Base-by-base conservation (phyloP, 2,888 invertebrate species). In the Pyralis farinalis region DNA sequence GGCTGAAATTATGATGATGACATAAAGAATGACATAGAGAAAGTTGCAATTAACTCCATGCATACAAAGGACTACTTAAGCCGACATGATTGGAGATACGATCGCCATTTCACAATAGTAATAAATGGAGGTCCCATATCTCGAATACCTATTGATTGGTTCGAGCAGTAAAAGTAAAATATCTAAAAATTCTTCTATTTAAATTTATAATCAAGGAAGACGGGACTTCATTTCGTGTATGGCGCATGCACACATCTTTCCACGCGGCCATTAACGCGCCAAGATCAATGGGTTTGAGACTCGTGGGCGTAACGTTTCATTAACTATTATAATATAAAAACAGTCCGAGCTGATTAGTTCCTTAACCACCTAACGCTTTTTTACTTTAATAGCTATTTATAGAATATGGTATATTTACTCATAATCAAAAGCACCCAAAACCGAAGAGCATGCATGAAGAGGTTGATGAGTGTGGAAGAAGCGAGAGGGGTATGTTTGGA, bases 231-330 rank as follows among this genome's bases (percentile, higher is more conserved):
- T 71, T 72, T 70, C 57, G 47, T 59, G 64, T 63, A 59, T 62
- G 64, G 58, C 62, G 63, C 69, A 55, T 58, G 69, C 71, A 65
- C 73, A 70, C 71, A 74, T 77, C 73, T 79, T 73, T 76, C 78
- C 71, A 73, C 75, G 70, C 71, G 68, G 66, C 78, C 71, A 75
- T 82, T 82, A 83, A 76, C 74, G 69, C 74, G 72, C 69, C 40
- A 65, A 81, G 81, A 83, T 83, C 83, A 84, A 84, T 80, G 77
- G 71, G 73, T 67, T 70, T 69, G 69, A 62, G 66, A 57, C 55
- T 59, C 65, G 85, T 85, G 80, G 85, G 86, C 81, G 85, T 77
- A 72, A 67, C 79, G 71, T 74, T 85, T 83, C 83, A 85, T 86
- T 86, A 84, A 79, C 77, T 76, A 81, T 81, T 82, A 76, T 77